Percentiles rank a stretch among this genome's conserved stretches.
Evolutionary conservation across 2,797 vertebrate genomes (phyloP).

Genomic region (Fundulus diaphanus): DNA sequence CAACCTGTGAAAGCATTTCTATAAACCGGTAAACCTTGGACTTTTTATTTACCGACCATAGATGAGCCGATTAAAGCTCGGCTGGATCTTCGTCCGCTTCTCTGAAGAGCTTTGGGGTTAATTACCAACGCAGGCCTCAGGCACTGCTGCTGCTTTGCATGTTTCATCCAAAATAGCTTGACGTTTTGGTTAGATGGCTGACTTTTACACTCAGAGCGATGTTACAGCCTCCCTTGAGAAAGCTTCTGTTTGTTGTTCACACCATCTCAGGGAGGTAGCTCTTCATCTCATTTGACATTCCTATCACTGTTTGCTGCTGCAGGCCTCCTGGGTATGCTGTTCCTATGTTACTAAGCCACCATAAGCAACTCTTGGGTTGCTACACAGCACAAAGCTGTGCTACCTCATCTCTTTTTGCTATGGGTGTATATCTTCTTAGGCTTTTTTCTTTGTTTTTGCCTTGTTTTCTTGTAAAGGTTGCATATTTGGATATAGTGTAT

Average conservation of each 20-base stretch:
- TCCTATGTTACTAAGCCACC: conserved; percentile 60
- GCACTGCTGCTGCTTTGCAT: conserved; percentile 27
- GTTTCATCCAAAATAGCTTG: conserved; percentile 37
- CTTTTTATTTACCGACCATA: conserved; percentile 76
- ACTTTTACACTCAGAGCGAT: conserved; percentile 29
- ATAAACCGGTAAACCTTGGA: conserved; percentile 71
- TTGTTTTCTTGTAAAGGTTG: conserved; percentile 16
- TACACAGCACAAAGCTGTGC: conserved; percentile 50
- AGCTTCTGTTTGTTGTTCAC: conserved; percentile 60
- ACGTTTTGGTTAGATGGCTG: conserved; percentile 20
- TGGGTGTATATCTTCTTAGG: conserved; percentile 34
- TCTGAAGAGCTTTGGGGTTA: conserved; percentile 64
- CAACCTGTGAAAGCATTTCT: conserved; percentile 73
- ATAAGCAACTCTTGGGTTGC: conserved; percentile 49
- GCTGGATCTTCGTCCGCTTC: conserved; percentile 60
- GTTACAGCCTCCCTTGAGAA: conserved; percentile 20
- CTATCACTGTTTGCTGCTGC: conserved; percentile 53
- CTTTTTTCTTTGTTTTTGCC: conserved; percentile 18
- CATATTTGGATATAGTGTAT: conserved; percentile 53
- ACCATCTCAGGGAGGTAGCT: conserved; percentile 60
- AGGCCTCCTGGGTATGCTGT: conserved; percentile 61
- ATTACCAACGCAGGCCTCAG: conserved; percentile 49
- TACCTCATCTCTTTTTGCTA: conserved; percentile 33
- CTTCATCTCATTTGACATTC: conserved; percentile 71
- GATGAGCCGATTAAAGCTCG: conserved; percentile 72